Conservation (phyloP, 2,888 invertebrate species). For the Meloe dianella region DNA sequence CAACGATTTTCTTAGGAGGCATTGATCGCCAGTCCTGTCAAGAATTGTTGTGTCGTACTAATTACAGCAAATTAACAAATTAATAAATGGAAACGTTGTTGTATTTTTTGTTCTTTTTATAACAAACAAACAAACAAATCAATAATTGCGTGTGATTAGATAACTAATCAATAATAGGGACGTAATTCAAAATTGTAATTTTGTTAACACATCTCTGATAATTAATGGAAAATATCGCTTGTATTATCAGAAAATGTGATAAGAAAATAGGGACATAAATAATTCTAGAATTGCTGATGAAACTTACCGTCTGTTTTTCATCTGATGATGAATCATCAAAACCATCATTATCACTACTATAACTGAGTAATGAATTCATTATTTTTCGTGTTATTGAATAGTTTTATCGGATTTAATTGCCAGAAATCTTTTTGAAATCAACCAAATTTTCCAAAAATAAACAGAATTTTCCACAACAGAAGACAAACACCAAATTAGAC, state of each 20-base stretch:
- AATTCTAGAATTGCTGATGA: too few species aligned
- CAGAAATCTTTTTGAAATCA: too few species aligned
- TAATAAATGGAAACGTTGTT: constrained; percentile 25
- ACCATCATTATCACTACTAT: constrained; percentile 82
- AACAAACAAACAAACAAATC: neutral
- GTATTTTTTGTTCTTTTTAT: neutral
- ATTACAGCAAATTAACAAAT: constrained; percentile 44
- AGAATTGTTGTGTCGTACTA: constrained; percentile 51
- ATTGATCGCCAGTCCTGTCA: constrained; percentile 46
- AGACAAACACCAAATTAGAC: neutral
- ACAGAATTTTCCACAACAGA: neutral
- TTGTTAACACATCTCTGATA: too few species aligned
- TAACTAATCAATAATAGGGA: too few species aligned
- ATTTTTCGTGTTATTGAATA: neutral
- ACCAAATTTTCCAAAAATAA: neutral
- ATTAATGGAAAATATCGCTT: too few species aligned
- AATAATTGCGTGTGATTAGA: neutral
- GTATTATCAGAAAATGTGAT: too few species aligned
- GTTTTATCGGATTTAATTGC: neutral
- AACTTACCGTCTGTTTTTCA: constrained; percentile 49
- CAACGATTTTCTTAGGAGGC: constrained; percentile 35
- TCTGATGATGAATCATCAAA: constrained; percentile 61
- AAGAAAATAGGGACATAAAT: too few species aligned
- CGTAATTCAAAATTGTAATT: too few species aligned
- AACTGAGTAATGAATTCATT: constrained; percentile 77